Percentiles rank a stretch among this genome's conserved stretches.
Conservation (phyloP, 1,140 invertebrate genomes). For the Meloidogyne hapla region DNA sequence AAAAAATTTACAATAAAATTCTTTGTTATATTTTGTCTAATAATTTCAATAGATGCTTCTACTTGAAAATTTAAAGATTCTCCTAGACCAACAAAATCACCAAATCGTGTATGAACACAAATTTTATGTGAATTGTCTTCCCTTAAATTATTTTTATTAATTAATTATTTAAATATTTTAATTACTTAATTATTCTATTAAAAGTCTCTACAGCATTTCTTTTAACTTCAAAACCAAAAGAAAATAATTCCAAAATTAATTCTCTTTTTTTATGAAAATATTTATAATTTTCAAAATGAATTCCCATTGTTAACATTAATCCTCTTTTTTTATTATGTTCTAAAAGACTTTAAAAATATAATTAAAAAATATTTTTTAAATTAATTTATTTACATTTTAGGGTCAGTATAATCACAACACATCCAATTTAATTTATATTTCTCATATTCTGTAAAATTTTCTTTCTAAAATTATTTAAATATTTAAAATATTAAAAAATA, state of each 20-base stretch:
- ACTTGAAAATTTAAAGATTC: not conserved
- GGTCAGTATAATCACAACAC: conserved; percentile 23
- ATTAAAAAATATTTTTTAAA: not conserved
- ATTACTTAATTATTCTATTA: not conserved
- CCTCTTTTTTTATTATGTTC: not conserved
- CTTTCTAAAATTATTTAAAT: conserved; percentile 12
- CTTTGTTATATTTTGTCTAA: not conserved
- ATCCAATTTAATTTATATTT: conserved; percentile 5
- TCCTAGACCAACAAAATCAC: conserved; percentile 24
- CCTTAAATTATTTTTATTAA: not conserved
- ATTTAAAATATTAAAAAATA: conserved; percentile 1
- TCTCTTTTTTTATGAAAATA: conserved; percentile 10
- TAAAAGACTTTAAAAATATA: conserved; percentile 7
- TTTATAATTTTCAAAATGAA: conserved; percentile 11
- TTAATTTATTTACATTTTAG: conserved; percentile 7
- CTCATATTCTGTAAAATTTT: not conserved
- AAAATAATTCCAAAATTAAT: conserved; percentile 12
- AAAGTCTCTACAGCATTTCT: not conserved
- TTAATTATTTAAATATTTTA: too few relatives aligned
- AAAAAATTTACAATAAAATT: not conserved
- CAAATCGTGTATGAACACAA: conserved; percentile 39
- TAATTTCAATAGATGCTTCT: not conserved
- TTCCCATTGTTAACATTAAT: conserved; percentile 5
- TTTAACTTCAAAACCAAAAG: conserved; percentile 1
- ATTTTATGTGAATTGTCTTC: conserved; percentile 34